Conservation (phyloP, 23 tunicate species). For the Halocynthia aurantium region DNA sequence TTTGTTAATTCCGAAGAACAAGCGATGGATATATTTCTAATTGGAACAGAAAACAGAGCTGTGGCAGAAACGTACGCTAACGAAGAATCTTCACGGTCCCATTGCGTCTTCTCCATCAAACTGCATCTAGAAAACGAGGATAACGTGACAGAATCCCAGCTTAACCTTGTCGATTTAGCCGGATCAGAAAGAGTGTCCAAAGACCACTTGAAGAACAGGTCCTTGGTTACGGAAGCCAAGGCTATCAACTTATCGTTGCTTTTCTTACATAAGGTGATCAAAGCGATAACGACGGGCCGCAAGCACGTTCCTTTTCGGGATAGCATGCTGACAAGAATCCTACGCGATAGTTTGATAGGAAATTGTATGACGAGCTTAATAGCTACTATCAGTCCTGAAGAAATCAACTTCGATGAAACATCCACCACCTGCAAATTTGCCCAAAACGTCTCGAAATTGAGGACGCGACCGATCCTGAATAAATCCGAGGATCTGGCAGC, state of each 20-base stretch:
- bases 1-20: constrained; percentile 22
- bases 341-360: constrained; percentile 35
- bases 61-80: constrained; percentile 96
- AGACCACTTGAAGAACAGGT: constrained; percentile 23
- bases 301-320: constrained; percentile 15
- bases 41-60: constrained; percentile 74
- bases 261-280: constrained; percentile 74
- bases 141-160: constrained; percentile 38
- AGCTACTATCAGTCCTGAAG: constrained; percentile 75
- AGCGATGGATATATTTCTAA: constrained; percentile 60
- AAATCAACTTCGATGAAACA: constrained; percentile 69
- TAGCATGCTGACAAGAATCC: constrained; percentile 20
- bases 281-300: constrained; percentile 4
- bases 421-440: constrained; percentile 92
- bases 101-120: constrained; percentile 84
- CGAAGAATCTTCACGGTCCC: constrained; percentile 81
- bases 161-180: constrained; percentile 81
- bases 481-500: constrained; percentile 47
- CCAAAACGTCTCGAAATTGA: constrained; percentile 68
- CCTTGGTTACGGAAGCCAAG: constrained; percentile 52
- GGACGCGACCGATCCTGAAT: constrained; percentile 55
- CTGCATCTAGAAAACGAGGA: constrained; percentile 30
- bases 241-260: constrained; percentile 89
- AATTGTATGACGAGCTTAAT: constrained; percentile 80
- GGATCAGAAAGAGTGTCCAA: constrained; percentile 82